A percentile compares a stretch with the other conserved stretches of the same genome.
Evolutionary conservation across 2,113 vertebrate genomes (phyloP).

Genomic region (Microtus ochrogaster): DNA sequence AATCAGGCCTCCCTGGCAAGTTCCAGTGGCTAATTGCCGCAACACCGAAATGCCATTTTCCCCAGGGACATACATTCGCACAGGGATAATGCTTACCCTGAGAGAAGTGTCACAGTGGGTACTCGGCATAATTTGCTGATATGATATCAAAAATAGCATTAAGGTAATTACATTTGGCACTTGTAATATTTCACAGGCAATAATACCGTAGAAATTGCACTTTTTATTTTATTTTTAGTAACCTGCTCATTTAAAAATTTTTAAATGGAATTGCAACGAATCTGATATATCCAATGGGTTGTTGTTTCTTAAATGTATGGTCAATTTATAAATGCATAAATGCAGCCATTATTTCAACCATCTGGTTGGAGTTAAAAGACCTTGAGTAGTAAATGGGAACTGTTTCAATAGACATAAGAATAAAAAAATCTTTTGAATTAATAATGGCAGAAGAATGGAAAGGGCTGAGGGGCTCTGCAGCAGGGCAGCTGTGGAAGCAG

Average conservation of each 20-base stretch:
- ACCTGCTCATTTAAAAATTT: conserved; percentile 81
- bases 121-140: conserved; percentile 89
- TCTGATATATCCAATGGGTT: conserved; percentile 80
- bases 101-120: conserved; percentile 85
- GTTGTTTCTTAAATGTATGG: conserved; percentile 74
- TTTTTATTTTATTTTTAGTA: conserved; percentile 34
- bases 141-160: conserved; percentile 91
- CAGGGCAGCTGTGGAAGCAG: neutral
- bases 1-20: conserved; percentile 71
- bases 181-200: conserved; percentile 85
- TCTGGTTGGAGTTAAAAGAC: conserved; percentile 59
- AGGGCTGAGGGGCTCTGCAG: neutral
- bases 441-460: neutral
- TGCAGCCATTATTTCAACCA: conserved; percentile 58
- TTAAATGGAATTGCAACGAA: conserved; percentile 70
- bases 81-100: conserved; percentile 87
- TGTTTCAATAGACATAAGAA: conserved; percentile 1
- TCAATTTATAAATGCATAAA: conserved; percentile 72
- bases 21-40: conserved; percentile 84
- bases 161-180: conserved; percentile 88
- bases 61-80: conserved; percentile 81
- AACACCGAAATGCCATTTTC: conserved; percentile 81
- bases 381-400: conserved; percentile 21
- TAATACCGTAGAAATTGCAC: conserved; percentile 81
- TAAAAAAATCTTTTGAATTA: conserved; percentile 18